Base-by-base conservation (phyloP, 2,888 invertebrate species). In the Nymphalis polychloros region DNA sequence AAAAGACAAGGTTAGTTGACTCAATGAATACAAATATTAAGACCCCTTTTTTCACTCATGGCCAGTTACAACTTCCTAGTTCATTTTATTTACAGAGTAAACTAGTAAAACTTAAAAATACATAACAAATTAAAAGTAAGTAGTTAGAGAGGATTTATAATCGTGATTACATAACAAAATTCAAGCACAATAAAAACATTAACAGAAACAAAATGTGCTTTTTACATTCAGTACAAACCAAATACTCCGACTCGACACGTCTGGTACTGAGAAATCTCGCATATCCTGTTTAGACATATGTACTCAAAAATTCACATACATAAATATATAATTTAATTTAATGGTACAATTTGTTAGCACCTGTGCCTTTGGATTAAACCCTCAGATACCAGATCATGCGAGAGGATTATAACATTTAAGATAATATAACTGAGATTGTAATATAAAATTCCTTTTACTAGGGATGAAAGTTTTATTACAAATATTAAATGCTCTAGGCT, bases 61-160 rank as follows among this genome's bases (percentile, higher is more conserved):
- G 70, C 70, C 72, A 63, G 61, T 66, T 70, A 60, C 55, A 67
- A 59, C 72, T 67, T 67, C 65, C 59, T 63, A 48, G 62, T 67
- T 72, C 63, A 69, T 63, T 62, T 69, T 72, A 72, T 72, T 66
- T 72, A 72, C 72, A 90, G 73, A 83, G 71, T 73, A 72, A 83
- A 86, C 85, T 84, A 86, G 85, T 90, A 88, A 85, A 88, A 88
- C 91, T 91, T 91, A 91, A 88, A 91, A 91, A 87, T 91, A 92
- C 85, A 87, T 92, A 92, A 92, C 92, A 92, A 92, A 86, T 88
- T 77, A 90, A 84, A 87, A 82, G 86, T 87, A 88, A 74, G 72
- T 75, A 75, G 84, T 88, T 84, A 87, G 84, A 85, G 84, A 85
- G 84, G 84, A 84, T 83, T 83, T 87, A 88, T 84, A 85, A 83